Conservation (phyloP, 2,888 invertebrate genomes). For the Drosophila algonquin region DNA sequence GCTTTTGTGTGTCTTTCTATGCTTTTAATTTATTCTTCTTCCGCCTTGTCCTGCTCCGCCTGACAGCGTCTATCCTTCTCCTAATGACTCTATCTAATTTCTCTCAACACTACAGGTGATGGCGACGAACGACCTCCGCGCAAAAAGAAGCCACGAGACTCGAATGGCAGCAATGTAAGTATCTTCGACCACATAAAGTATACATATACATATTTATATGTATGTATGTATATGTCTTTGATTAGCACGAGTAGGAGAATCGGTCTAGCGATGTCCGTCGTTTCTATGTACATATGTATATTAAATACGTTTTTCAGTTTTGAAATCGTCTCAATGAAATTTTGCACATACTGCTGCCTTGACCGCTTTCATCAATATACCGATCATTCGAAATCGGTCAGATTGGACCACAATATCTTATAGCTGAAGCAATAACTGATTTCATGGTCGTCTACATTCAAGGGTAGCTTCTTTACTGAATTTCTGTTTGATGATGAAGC, state of each 20-base stretch:
- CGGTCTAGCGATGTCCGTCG: neutral
- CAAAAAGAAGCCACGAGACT: conserved; percentile 83
- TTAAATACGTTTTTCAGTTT: too few relatives aligned
- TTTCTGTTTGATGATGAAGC: neutral
- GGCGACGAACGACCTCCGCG: conserved; percentile 82
- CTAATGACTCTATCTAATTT: neutral
- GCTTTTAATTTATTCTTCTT: neutral
- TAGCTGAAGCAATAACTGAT: too few relatives aligned
- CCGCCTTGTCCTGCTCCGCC: conserved; percentile 1
- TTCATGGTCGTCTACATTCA: too few relatives aligned
- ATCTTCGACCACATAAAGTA: conserved; percentile 1
- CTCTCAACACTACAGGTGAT: conserved; percentile 69
- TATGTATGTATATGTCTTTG: too few relatives aligned
- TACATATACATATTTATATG: too few relatives aligned
- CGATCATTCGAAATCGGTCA: too few relatives aligned
- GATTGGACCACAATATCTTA: too few relatives aligned
- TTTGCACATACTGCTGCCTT: too few relatives aligned
- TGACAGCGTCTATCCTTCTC: neutral
- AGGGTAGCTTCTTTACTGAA: too few relatives aligned
- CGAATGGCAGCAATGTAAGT: conserved; percentile 81
- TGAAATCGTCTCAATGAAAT: too few relatives aligned
- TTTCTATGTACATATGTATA: too few relatives aligned
- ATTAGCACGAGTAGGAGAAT: neutral
- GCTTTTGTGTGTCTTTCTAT: neutral
- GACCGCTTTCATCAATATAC: too few relatives aligned